Base-by-base conservation (phyloP, 1,140 invertebrate species). In the Drosophila novamexicana region DNA sequence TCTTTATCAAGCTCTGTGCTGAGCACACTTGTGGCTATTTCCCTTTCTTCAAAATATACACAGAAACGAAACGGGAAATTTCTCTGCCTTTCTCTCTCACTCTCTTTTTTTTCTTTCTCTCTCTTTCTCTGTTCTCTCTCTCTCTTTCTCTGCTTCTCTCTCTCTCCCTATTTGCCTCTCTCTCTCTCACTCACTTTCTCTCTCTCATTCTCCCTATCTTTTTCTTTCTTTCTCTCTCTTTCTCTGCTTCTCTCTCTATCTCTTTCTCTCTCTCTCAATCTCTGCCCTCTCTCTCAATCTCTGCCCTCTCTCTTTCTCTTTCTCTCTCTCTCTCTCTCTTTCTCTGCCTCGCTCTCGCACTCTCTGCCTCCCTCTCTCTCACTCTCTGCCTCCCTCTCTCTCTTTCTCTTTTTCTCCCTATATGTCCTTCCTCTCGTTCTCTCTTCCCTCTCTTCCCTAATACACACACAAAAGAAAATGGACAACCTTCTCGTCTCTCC, bases 361-460 rank as follows among this genome's bases (percentile, higher is more conserved):
- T 32, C 54, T 12, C 63, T 2, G n/a, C 34, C 14, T 44, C 40
- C 53, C 10, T 52, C 5, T 50, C 47, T 50, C 22, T 58, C 22
- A 22, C 10, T 50, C 34, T 8, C 16, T 34, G 29, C 0, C 22
- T 29, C 22, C 5, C 3, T 3, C 36, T 8, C 7, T 29, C 36
- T 37, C 36, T 7, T 37, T 8, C 36, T 37, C 36, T 37, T 7
- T 29, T 4, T 5, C 22, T 1, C 2, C 0, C 2, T 22, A 2
- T 22, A 1, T 22, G 22, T 18, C 22, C 3, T 18, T 18, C 0
- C 22, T 22, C 3, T 4, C 36, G 1, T 7, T 3, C 36, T 36
- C 36, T 1, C 4, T 7, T 7, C 22, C 2, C 22, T 5, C 22
- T 29, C 22, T 29, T 29, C 22, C 5, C 5, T 29, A 29, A 5